A percentile compares a stretch with the other conserved stretches of the same genome.
Evolutionary conservation across 2,797 vertebrate species (phyloP).

Genomic region (Cirrhinus molitorella): DNA sequence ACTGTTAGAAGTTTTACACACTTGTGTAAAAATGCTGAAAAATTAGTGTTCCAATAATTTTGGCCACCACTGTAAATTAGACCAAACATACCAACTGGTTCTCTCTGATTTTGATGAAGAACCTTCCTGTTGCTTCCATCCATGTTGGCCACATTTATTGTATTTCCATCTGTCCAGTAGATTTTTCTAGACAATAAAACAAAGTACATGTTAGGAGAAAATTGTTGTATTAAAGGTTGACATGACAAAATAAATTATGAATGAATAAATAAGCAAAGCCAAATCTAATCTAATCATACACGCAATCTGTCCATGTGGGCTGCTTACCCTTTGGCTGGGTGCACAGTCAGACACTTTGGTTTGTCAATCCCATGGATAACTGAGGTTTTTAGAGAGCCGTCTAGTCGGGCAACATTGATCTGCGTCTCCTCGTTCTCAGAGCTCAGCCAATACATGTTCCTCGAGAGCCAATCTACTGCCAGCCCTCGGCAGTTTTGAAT

Average conservation of each 20-base stretch:
- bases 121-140: constrained; percentile 98
- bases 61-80: too few relatives aligned
- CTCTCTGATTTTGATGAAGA: constrained; percentile 95
- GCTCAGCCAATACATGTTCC: constrained; percentile 99
- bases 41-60: too few relatives aligned
- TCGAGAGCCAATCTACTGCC: constrained; percentile 97
- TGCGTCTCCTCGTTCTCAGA: constrained; percentile 98
- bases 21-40: too few relatives aligned
- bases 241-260: background rate
- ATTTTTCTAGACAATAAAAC: constrained; percentile 83
- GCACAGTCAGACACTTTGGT: constrained; percentile 93
- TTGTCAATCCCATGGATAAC: constrained; percentile 98
- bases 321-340: constrained; percentile 95
- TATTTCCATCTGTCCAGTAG: constrained; percentile 98
- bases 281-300: background rate
- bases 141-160: constrained; percentile 98
- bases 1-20: too few relatives aligned
- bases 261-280: background rate
- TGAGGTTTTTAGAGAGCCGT: constrained; percentile 97
- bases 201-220: constrained; percentile 15
- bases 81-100: constrained; percentile 90
- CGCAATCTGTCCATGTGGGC: constrained; percentile 14
- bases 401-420: constrained; percentile 96
- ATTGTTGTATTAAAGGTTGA: background rate
- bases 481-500: constrained; percentile 94